These are phyloP conservation scores for Drosophila insularis DNA, from an alignment of 1,140 invertebrate genomes.

Conservation along the genomic window DNA sequence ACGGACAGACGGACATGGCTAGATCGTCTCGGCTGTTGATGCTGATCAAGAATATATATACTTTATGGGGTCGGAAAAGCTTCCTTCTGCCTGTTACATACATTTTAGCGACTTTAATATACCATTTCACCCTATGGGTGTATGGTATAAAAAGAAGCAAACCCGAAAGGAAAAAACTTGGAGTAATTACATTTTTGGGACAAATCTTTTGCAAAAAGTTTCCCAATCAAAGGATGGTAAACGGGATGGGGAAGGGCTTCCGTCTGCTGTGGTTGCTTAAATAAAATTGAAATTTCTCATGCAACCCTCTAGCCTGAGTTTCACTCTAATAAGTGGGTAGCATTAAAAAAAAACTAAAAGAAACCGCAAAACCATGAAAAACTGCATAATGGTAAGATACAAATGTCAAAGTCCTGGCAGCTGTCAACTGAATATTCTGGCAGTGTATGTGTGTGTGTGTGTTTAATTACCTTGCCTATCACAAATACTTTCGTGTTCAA, in stretches of 20 bases:
- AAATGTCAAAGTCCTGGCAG: conserved; percentile 60
- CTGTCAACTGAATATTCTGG: conserved; percentile 12
- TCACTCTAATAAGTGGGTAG: conserved; percentile 42
- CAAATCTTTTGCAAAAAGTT: conserved; percentile 55
- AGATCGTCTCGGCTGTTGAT: no score
- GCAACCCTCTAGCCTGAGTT: background rate
- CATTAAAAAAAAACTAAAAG: conserved; percentile 19
- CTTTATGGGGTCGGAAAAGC: no score
- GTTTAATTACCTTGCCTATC: background rate
- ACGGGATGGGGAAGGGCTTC: background rate
- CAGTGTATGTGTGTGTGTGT: background rate
- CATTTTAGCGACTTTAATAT: no score
- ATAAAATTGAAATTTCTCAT: conserved; percentile 48
- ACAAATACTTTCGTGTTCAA: background rate
- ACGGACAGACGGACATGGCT: no score
- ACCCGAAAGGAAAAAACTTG: conserved; percentile 15
- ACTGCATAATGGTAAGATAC: conserved; percentile 55
- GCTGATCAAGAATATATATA: no score
- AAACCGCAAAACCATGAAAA: conserved; percentile 36
- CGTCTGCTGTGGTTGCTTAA: conserved; percentile 46
- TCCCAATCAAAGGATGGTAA: conserved; percentile 27
- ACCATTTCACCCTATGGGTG: no score
- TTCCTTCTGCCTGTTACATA: no score
- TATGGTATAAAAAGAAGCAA: background rate
- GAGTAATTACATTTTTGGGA: conserved; percentile 69